Evolutionary conservation across 2,797 vertebrate species (phyloP).

Genomic region (Catharus ustulatus): DNA sequence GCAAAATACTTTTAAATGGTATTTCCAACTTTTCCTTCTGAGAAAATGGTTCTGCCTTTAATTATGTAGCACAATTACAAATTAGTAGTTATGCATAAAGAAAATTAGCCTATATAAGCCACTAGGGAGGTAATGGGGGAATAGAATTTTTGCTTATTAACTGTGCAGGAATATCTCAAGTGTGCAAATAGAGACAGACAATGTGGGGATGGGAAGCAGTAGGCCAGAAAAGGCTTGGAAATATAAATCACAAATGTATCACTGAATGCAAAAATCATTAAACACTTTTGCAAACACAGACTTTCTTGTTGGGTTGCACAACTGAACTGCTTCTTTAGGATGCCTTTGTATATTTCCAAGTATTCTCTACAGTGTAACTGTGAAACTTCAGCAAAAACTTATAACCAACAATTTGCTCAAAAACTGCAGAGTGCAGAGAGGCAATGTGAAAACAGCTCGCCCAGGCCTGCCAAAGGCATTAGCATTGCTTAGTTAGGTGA

Average conservation of each 20-base stretch:
- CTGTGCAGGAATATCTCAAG: background rate
- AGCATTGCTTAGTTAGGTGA: background rate
- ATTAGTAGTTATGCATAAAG: background rate
- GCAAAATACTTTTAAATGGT: background rate
- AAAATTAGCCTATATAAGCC: background rate
- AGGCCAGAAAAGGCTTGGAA: background rate
- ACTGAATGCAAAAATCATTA: background rate
- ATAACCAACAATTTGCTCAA: background rate
- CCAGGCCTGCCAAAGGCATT: background rate
- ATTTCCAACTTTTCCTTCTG: background rate
- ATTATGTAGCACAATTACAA: background rate
- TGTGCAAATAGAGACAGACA: background rate
- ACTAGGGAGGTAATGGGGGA: background rate
- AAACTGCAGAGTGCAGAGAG: background rate
- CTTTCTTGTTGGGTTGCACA: background rate
- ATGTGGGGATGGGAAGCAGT: background rate
- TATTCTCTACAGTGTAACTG: background rate
- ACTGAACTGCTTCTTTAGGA: background rate
- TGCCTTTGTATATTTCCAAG: background rate
- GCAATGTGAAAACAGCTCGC: background rate
- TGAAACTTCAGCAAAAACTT: background rate
- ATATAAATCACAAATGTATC: background rate
- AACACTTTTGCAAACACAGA: background rate
- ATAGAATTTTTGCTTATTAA: background rate
- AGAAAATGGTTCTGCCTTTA: background rate